phyloP scores from a whole-genome alignment of 2,113 vertebrate species.

The Sus scrofa region T2T-Sscrofa CM000827.6:63340001-63340500 shows the following conservation, averaged over 20 bases:
- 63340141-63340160: background rate
- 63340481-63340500: background rate
- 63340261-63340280: conserved; percentile 6
- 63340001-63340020: background rate
- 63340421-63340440: background rate
- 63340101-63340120: background rate
- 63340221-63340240: background rate
- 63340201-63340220: background rate
- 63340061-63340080: background rate
- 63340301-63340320: background rate
- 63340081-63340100: background rate
- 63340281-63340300: background rate
- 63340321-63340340: background rate
- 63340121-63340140: background rate
- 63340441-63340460: background rate
- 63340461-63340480: background rate
- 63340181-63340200: background rate
- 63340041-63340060: background rate
- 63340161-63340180: background rate
- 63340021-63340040: background rate
- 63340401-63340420: background rate
- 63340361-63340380: background rate
- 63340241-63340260: background rate
- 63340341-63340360: background rate
- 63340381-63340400: background rate